These are phyloP conservation scores for Achatina immaculata DNA, from an alignment of 1,140 invertebrate species.

Conservation along the genomic window DNA sequence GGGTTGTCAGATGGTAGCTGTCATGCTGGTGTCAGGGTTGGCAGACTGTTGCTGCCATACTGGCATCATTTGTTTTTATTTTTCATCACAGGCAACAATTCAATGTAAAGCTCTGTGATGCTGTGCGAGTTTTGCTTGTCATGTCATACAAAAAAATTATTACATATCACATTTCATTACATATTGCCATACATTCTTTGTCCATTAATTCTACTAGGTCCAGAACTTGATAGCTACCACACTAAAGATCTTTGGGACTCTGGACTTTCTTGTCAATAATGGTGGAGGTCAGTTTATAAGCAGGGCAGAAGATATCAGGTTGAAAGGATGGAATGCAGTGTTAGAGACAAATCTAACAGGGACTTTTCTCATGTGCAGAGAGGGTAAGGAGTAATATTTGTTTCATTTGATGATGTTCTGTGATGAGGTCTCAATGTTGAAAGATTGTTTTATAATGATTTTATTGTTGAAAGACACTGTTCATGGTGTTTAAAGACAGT, in stretches of 20 bases:
- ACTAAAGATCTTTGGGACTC: conserved; percentile 66
- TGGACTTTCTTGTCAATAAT: conserved; percentile 74
- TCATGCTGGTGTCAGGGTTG: too few relatives aligned
- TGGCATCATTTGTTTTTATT: too few relatives aligned
- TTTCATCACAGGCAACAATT: too few relatives aligned
- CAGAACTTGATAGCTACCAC: conserved; percentile 65
- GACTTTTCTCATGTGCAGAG: conserved; percentile 72
- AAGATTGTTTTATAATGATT: not conserved
- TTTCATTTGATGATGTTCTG: too few relatives aligned
- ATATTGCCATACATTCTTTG: too few relatives aligned
- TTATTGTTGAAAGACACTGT: not conserved
- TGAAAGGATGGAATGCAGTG: conserved; percentile 76
- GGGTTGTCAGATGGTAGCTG: too few relatives aligned
- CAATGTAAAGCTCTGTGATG: too few relatives aligned
- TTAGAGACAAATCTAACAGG: conserved; percentile 75
- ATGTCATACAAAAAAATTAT: too few relatives aligned
- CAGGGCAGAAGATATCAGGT: conserved; percentile 63
- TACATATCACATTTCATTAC: too few relatives aligned
- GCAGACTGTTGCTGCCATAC: too few relatives aligned
- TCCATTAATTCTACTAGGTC: conserved; percentile 58
- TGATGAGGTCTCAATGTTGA: not conserved
- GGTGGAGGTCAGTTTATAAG: conserved; percentile 74
- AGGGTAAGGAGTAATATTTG: conserved; percentile 65
- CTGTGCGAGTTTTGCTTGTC: too few relatives aligned
- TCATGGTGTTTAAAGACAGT: not conserved